These are phyloP conservation scores for Craniophora ligustri DNA, from an alignment of 2,888 invertebrate genomes.

Conservation along the genomic window DNA sequence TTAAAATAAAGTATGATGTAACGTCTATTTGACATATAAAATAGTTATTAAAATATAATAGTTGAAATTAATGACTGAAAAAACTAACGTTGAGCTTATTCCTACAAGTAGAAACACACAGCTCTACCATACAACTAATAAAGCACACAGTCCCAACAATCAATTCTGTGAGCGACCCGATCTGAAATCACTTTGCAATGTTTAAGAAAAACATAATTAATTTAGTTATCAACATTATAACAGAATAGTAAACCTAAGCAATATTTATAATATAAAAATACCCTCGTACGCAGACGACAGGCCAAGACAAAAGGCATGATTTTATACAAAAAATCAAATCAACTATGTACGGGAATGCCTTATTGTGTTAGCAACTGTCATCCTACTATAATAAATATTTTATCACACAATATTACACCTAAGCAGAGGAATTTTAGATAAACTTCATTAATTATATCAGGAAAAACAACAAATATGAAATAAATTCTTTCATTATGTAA, in stretches of 20 bases:
- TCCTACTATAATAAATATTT: slow-evolving; percentile 82
- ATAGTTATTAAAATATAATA: slow-evolving; percentile 22
- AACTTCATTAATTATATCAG: slow-evolving; percentile 53
- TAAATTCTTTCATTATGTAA: slow-evolving; percentile 56
- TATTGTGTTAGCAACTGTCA: slow-evolving; percentile 87
- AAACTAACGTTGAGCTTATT: slow-evolving; percentile 56
- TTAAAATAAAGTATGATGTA: slow-evolving; percentile 17
- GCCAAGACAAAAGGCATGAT: slow-evolving; percentile 88
- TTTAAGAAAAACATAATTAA: slow-evolving; percentile 86
- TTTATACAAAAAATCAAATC: slow-evolving; percentile 88
- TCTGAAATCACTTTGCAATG: slow-evolving; percentile 76
- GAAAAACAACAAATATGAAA: slow-evolving; percentile 55
- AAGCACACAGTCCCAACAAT: slow-evolving; percentile 64
- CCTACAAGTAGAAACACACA: slow-evolving; percentile 52
- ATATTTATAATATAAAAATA: slow-evolving; percentile 81
- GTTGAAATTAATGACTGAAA: slow-evolving; percentile 24
- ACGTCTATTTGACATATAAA: slow-evolving; percentile 8
- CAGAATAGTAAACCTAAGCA: slow-evolving; percentile 76
- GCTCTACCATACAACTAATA: slow-evolving; percentile 48
- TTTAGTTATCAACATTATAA: slow-evolving; percentile 70
- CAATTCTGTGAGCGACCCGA: slow-evolving; percentile 79
- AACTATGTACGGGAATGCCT: slow-evolving; percentile 84
- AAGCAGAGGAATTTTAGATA: slow-evolving; percentile 68
- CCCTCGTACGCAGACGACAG: slow-evolving; percentile 85
- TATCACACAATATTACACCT: slow-evolving; percentile 81